Conservation (phyloP, 2,888 invertebrate genomes). For the Agrilus mali region DNA sequence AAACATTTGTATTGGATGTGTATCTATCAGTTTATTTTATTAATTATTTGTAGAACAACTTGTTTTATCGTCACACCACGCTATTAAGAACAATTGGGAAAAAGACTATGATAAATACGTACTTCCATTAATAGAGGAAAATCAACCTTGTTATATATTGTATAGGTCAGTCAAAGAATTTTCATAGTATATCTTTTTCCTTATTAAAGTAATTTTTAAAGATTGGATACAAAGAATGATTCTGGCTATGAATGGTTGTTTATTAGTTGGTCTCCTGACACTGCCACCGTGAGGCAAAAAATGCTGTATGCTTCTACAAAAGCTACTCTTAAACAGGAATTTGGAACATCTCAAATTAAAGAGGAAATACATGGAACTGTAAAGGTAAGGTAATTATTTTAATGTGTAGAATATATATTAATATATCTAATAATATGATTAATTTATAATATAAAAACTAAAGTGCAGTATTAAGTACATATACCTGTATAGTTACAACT, state of each 20-base stretch:
- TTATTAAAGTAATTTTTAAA: conserved; percentile 21
- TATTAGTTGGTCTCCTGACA: conserved; percentile 90
- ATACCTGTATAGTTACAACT: too few species aligned
- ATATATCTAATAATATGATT: not conserved
- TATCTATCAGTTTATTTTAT: not conserved
- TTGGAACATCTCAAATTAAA: conserved; percentile 86
- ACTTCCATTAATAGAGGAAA: conserved; percentile 55
- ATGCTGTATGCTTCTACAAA: conserved; percentile 98
- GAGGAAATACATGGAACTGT: conserved; percentile 88
- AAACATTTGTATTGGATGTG: conserved; percentile 15
- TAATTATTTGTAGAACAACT: conserved; percentile 55
- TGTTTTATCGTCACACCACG: conserved; percentile 40
- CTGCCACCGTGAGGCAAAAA: conserved; percentile 81
- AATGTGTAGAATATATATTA: not conserved
- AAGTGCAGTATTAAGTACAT: not conserved
- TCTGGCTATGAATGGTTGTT: conserved; percentile 86
- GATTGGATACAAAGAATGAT: conserved; percentile 64
- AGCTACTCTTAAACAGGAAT: conserved; percentile 92
- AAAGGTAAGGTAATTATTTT: conserved; percentile 36
- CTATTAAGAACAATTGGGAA: conserved; percentile 66
- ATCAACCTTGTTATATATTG: conserved; percentile 83
- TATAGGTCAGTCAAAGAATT: conserved; percentile 45
- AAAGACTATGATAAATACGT: conserved; percentile 72
- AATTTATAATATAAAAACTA: not conserved
- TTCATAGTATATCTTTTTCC: conserved; percentile 13